Evolutionary conservation across 2,888 invertebrate species (phyloP), one percentile per base, ranked within the genome.

Genomic region (Mimumesa dahlbomi): DNA sequence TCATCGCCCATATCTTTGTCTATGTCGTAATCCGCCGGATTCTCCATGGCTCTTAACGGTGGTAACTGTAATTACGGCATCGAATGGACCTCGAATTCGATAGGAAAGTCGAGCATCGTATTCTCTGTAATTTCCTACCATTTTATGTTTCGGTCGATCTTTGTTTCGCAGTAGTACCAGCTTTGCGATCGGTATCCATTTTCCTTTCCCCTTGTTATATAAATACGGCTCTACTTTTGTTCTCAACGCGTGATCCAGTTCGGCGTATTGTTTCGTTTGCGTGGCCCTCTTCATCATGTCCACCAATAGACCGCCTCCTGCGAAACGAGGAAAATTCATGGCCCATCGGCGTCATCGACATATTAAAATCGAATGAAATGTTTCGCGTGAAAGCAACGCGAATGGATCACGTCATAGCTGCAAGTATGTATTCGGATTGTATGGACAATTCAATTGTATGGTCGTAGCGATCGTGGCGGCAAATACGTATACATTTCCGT

Each of bases 201-300:
- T 94, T 0, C 99, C 98, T 81, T 94, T 93, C 2, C 99, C 99
- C 85, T 94, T 95, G 88, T 98, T 97, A 90, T 98, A 98, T 18
- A 99, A 90, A 89, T 97, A 98, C 0, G 96, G 97, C 82, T 96
- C 95, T 11, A 98, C 96, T 88, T 97, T 96, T 0, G 95, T 96
- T 89, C 95, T 94, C 61, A 98, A 96, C 0, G 96, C 96, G 88
- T 97, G 96, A 89, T 98, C 98, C 69, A 98, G 92, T 90, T 98
- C 97, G 0, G 96, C 96, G 83, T 94, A 97, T 86, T 97, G 96
- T 88, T 97, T 97, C 77, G 94, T 96, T 85, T 96, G 96, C 1
- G 95, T 93, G 0, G 97, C 97, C 77, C 96, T 91, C 88, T 97
- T 97, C 95, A 97, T 97, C 92, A 97, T 93, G 85, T 97, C 97